A percentile compares a stretch with the other conserved stretches of the same genome.
These are phyloP conservation scores for Oreonectes daqikongensis DNA, from an alignment of 2,797 vertebrate genomes.

Conservation along the genomic window DNA sequence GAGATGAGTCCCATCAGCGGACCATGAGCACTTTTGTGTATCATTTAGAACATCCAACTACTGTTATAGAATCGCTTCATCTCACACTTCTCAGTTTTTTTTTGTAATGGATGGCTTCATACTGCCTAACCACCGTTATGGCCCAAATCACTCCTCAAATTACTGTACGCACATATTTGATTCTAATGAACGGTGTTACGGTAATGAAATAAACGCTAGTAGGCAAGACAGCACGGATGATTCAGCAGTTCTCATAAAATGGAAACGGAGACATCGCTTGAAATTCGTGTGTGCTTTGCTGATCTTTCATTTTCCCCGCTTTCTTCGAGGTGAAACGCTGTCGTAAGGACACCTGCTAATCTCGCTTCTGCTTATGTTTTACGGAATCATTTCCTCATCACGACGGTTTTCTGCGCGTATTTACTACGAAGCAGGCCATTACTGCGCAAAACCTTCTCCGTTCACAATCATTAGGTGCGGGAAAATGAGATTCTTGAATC, in stretches of 20 bases:
- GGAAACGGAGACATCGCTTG: neutral
- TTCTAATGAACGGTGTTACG: constrained; percentile 20
- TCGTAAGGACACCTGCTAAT: constrained; percentile 35
- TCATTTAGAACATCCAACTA: constrained; percentile 56
- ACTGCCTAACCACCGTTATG: constrained; percentile 43
- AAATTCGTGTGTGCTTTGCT: constrained; percentile 31
- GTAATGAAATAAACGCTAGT: constrained; percentile 22
- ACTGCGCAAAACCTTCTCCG: constrained; percentile 48
- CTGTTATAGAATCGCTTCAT: constrained; percentile 50
- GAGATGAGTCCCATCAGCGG: constrained; percentile 52
- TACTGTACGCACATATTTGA: constrained; percentile 23
- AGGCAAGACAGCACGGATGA: neutral
- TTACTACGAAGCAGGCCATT: constrained; percentile 48
- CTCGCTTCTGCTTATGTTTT: constrained; percentile 23
- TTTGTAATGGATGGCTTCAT: constrained; percentile 54
- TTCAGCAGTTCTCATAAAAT: constrained; percentile 23
- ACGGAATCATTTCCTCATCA: constrained; percentile 38
- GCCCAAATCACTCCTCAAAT: constrained; percentile 27
- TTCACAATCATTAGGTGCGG: constrained; percentile 53
- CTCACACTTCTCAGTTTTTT: constrained; percentile 52
- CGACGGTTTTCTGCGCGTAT: constrained; percentile 46
- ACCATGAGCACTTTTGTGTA: constrained; percentile 55
- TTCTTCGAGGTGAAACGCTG: constrained; percentile 17
- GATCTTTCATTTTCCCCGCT: constrained; percentile 35
- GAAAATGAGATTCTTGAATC: constrained; percentile 51